phyloP scores from a whole-genome alignment of 1,140 invertebrate genomes.

The Pseudomyrmex pallidus region DNA sequence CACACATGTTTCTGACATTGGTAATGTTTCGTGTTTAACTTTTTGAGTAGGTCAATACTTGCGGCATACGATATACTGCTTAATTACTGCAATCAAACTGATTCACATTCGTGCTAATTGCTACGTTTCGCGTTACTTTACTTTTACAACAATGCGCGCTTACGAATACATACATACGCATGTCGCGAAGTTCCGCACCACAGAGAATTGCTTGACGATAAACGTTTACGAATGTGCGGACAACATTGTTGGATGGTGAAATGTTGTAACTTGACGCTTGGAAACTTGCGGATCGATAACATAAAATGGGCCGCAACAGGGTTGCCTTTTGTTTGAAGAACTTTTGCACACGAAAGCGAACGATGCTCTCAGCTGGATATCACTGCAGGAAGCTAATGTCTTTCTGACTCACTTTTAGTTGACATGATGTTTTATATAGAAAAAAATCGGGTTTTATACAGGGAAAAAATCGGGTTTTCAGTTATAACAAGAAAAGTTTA shows the following conservation, averaged over 20 bases:
- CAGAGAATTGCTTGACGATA: constrained; percentile 34
- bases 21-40: constrained; percentile 39
- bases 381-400: not conserved
- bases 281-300: constrained; percentile 48
- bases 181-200: not conserved
- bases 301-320: constrained; percentile 35
- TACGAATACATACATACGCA: not conserved
- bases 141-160: constrained; percentile 17
- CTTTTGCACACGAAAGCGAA: constrained; percentile 43
- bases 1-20: constrained; percentile 24
- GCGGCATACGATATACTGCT: not conserved
- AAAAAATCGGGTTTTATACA: not conserved
- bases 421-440: not conserved
- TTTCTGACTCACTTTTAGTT: not conserved
- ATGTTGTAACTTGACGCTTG: constrained; percentile 30
- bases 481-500: not conserved
- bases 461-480: not conserved
- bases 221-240: constrained; percentile 35
- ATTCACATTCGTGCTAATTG: constrained; percentile 25
- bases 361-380: constrained; percentile 31
- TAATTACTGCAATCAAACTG: constrained; percentile 8
- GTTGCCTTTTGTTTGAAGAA: constrained; percentile 43
- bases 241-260: constrained; percentile 56
- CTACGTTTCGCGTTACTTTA: constrained; percentile 2
- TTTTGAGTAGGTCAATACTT: constrained; percentile 5